Conservation (phyloP, 2,888 invertebrate genomes). For the Cephus pygmeus region DNA sequence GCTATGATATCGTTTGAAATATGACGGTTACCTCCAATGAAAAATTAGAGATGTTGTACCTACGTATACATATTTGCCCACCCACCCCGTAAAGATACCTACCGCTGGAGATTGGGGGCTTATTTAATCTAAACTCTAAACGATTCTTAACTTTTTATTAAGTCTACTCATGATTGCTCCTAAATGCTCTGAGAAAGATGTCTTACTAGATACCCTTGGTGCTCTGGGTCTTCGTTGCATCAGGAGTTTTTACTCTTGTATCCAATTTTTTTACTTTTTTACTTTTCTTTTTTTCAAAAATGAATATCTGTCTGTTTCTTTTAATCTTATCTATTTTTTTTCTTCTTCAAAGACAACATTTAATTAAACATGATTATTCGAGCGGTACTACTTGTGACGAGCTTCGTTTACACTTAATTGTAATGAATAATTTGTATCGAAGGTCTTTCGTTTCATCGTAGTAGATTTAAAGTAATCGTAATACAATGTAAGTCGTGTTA, state of each 20-base stretch:
- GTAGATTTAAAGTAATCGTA: background rate
- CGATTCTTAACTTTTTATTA: background rate
- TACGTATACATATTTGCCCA: background rate
- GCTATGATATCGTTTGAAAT: background rate
- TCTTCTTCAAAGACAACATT: background rate
- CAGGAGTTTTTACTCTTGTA: background rate
- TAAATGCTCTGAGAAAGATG: background rate
- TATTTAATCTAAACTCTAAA: background rate
- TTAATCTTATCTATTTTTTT: too few species aligned
- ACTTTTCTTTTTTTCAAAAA: too few species aligned
- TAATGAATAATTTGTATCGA: background rate
- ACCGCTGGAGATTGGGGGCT: background rate
- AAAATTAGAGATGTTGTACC: background rate
- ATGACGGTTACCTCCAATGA: background rate
- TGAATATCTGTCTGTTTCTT: too few species aligned
- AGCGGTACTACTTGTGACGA: background rate
- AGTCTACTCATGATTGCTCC: background rate
- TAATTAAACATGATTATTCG: background rate
- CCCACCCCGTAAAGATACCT: background rate
- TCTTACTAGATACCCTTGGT: background rate
- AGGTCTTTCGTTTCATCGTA: background rate
- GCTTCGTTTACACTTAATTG: background rate
- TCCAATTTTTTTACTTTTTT: background rate
- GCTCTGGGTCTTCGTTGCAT: too few species aligned
- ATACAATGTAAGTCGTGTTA: conserved; percentile 4